Evolutionary conservation across 1,140 invertebrate species (phyloP), one percentile per base, ranked within the genome.

Genomic region (Liolophura sinensis): DNA sequence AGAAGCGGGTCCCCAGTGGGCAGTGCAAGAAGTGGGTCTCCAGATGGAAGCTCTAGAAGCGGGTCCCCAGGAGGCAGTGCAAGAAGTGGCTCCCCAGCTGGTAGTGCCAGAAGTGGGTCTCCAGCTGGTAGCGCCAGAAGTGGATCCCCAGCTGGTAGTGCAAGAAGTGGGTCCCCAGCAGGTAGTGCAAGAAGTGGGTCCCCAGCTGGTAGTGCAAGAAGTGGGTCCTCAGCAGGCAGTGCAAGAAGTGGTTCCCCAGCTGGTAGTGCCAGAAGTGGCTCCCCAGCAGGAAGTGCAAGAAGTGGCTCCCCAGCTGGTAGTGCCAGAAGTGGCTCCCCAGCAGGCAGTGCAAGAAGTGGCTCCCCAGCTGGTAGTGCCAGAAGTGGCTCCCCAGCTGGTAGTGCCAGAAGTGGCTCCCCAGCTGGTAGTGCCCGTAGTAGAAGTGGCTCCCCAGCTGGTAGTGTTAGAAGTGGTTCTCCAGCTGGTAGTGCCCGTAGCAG

Each of bases 181-280:
- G 58, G 68, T 49, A 27, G 16, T 16, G 49, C 61, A 9, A 50
- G 25, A 60, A 59, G 64, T 46, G 25, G 22, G 40, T 49, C 31
- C 52, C 67, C 64, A 22, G 54, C 63, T 20, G 27, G 62, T 12
- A 65, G 63, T 64, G 59, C 48, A 31, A 50, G 64, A 1, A 69
- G 70, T 40, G 57, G 67, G 25, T 64, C 61, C 50, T 48, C 67
- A 25, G 67, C 67, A 60, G 56, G 67, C 31, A 64, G 60, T 62
- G 62, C 56, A 16, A 24, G 24, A n/a, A 46, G 46, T 24, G 56
- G 57, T 57, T 52, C 24, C 49, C 16, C 16, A 4, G 55, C 40
- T 31, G 40, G 58, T 4, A 22, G 24, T 52, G 48, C 18, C 4
- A 46, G 16, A 46, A 49, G 40, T 52, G 22, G 31, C 3, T 40